Conservation (phyloP, 2,113 vertebrate genomes). For the Epinephelus fuscoguttatus region DNA sequence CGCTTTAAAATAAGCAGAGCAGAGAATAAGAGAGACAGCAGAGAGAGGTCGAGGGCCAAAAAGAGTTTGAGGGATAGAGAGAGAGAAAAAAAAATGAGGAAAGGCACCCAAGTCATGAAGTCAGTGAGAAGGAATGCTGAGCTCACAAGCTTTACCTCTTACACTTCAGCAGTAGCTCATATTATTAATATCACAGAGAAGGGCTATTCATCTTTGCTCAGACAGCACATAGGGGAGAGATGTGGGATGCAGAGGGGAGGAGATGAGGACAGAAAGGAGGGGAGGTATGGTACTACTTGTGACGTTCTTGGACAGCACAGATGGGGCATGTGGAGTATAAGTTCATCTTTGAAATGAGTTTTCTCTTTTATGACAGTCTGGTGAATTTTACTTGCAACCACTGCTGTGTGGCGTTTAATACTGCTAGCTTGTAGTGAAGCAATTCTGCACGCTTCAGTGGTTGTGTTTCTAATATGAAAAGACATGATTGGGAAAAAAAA, state of each 20-base stretch:
- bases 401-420: conserved; percentile 59
- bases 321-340: conserved; percentile 64
- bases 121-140: conserved; percentile 85
- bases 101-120: conserved; percentile 76
- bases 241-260: conserved; percentile 54
- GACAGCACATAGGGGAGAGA: conserved; percentile 70
- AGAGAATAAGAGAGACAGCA: conserved; percentile 43
- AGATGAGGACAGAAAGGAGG: conserved; percentile 50
- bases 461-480: conserved; percentile 64
- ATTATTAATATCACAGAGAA: conserved; percentile 83
- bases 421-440: conserved; percentile 55
- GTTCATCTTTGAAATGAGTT: conserved; percentile 70
- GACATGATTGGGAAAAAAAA: conserved; percentile 41
- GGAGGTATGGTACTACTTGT: conserved; percentile 46
- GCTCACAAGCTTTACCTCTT: conserved; percentile 79
- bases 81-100: conserved; percentile 37
- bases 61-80: conserved; percentile 62
- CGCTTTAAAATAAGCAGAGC: conserved; percentile 45
- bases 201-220: conserved; percentile 79
- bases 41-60: conserved; percentile 42
- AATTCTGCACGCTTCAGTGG: conserved; percentile 53
- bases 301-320: conserved; percentile 71
- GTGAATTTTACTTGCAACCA: conserved; percentile 67
- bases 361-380: conserved; percentile 62
- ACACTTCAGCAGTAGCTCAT: conserved; percentile 79